Evolutionary conservation across 2,888 invertebrate genomes (phyloP), one percentile per base, ranked within the genome.

Genomic region (Tachystola acroxantha): DNA sequence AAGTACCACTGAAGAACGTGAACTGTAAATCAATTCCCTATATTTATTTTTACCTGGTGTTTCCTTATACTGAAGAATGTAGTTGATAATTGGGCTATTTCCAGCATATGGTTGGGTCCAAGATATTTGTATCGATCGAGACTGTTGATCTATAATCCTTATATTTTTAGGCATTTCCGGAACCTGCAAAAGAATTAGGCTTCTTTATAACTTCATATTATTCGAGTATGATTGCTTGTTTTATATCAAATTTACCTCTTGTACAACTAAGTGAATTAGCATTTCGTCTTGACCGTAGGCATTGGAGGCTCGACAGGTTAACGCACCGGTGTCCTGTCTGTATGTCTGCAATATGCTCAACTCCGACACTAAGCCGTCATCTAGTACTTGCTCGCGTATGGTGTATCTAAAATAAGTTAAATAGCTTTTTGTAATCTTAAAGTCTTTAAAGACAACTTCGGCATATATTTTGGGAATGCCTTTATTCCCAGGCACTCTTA

Each of bases 31-130:
- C 56, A 20, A 3, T 19, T 3, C 19, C 19, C 4, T 19, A 19
- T 19, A 19, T 3, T 19, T 19, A 6, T 22, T 7, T 22, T 64
- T 87, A 93, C 93, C 93, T 84, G 93, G 90, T 42, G 93, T 93
- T 62, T 93, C 92, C 72, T 96, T 97, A 71, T 94, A 96, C 75
- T 96, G 96, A 22, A 97, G 91, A 44, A 95, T 93, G 71, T 96
- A 97, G 69, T 93, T 94, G 42, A 93, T 93, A 46, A 97, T 94
- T 14, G 95, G 94, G 70, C 95, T 95, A 61, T 96, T 96, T 42
- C 96, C 96, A 47, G 94, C 94, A 64, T 95, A 95, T 7, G 96
- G 96, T 50, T 94, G 93, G 19, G 93, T 93, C 97, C 97, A 97
- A 1, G 95, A 93, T 55, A 97, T 89, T 57, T 94, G 94, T 45